A percentile compares a stretch with the other conserved stretches of the same genome.
phyloP scores from a whole-genome alignment of 2,113 vertebrate species.

The Anolis carolinensis region DNA sequence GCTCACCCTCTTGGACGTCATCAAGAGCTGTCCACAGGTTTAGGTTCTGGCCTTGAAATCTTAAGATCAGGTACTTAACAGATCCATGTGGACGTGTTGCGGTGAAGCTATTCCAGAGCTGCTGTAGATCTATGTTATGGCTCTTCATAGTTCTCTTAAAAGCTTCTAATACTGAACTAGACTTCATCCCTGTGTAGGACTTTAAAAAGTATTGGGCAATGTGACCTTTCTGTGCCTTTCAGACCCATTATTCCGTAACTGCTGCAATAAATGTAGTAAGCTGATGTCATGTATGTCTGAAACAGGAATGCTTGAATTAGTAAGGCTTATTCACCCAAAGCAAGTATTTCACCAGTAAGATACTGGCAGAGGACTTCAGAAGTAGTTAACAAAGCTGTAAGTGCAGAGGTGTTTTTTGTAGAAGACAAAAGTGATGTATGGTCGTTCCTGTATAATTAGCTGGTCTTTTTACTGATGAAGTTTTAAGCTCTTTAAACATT shows the following conservation, averaged over 20 bases:
- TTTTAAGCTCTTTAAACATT: slow-evolving; percentile 11
- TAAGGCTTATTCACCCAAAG: not conserved
- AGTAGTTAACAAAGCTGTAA: slow-evolving; percentile 30
- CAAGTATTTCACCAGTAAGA: slow-evolving; percentile 46
- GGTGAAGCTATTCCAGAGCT: not conserved
- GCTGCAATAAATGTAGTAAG: slow-evolving; percentile 34
- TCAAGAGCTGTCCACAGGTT: too few species aligned
- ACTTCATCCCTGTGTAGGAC: not conserved
- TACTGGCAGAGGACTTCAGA: slow-evolving; percentile 46
- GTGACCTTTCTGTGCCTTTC: not conserved
- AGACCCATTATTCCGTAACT: slow-evolving; percentile 6
- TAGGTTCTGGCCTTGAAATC: too few species aligned
- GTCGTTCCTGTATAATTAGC: slow-evolving; percentile 49
- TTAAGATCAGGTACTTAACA: not conserved
- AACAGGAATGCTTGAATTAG: slow-evolving; percentile 12
- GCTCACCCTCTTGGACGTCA: too few species aligned
- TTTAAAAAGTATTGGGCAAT: not conserved
- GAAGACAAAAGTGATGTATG: slow-evolving; percentile 14
- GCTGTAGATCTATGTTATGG: not conserved
- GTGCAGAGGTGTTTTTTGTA: slow-evolving; percentile 8
- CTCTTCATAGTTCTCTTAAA: not conserved
- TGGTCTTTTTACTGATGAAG: slow-evolving; percentile 42
- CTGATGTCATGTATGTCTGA: slow-evolving; percentile 29
- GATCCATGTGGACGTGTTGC: not conserved
- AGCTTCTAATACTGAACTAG: not conserved